Conservation (phyloP, 1,140 invertebrate species). For the Trachymyrmex septentrionalis region DNA sequence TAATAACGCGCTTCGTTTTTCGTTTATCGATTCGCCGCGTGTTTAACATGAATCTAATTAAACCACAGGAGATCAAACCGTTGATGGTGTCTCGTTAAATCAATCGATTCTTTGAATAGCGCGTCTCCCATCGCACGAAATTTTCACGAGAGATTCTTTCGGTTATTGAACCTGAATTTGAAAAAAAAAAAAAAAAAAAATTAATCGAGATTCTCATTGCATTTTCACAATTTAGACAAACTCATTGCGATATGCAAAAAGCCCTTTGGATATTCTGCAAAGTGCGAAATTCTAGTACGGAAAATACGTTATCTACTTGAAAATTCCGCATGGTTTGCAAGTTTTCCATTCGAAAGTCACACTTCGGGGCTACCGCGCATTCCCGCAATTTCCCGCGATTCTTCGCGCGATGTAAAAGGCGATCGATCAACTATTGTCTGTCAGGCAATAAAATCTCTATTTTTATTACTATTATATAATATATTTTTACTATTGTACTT, state of each 20-base stretch:
- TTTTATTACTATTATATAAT: too few species aligned
- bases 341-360: neutral
- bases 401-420: conserved; percentile 5
- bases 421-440: conserved; percentile 20
- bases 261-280: neutral
- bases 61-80: conserved; percentile 27
- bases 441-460: conserved; percentile 17
- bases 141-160: neutral
- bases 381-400: conserved; percentile 6
- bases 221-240: neutral
- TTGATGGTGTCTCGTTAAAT: conserved; percentile 29
- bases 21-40: conserved; percentile 31
- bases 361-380: neutral
- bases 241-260: neutral
- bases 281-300: neutral
- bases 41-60: conserved; percentile 42
- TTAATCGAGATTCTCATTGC: neutral
- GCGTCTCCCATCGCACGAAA: neutral
- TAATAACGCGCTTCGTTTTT: conserved; percentile 15
- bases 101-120: conserved; percentile 8
- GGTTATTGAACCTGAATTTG: neutral
- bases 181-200: neutral
- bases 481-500: too few species aligned
- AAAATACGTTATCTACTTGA: neutral
- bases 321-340: neutral